Percentiles rank a stretch among this genome's conserved stretches.
These are phyloP conservation scores for Penaeus monodon DNA, from an alignment of 2,888 invertebrate species.

Conservation along the genomic window DNA sequence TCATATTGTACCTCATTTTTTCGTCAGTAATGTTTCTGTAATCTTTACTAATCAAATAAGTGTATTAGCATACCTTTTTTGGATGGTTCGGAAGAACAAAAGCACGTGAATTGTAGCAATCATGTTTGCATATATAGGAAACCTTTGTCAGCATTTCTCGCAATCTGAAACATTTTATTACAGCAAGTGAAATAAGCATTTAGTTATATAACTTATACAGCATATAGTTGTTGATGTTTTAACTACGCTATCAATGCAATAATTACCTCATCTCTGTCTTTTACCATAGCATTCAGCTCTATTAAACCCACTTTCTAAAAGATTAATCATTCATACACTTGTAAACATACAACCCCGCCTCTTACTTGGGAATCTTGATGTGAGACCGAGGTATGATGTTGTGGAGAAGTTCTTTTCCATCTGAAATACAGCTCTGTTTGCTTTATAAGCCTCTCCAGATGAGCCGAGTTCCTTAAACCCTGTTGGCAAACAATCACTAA, in stretches of 20 bases:
- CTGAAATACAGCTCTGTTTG: conserved; percentile 70
- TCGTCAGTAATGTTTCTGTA: not conserved
- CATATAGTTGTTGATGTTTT: not conserved
- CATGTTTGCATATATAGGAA: conserved; percentile 38
- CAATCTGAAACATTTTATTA: conserved; percentile 20
- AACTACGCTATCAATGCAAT: not conserved
- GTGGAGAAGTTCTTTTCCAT: conserved; percentile 64
- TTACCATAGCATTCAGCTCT: not conserved
- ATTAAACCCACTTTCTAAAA: conserved; percentile 13
- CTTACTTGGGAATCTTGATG: conserved; percentile 32
- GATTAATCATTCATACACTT: too few relatives aligned
- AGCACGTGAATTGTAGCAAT: conserved; percentile 46
- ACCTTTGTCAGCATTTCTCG: conserved; percentile 33
- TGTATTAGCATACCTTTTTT: conserved; percentile 29
- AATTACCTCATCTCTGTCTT: not conserved
- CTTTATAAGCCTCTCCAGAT: conserved; percentile 74
- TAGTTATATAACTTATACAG: not conserved
- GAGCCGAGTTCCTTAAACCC: conserved; percentile 74
- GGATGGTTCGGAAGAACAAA: conserved; percentile 54
- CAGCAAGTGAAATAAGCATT: not conserved
- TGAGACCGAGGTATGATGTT: conserved; percentile 37
- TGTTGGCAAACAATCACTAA: not conserved
- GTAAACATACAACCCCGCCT: too few relatives aligned
- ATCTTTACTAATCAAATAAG: too few relatives aligned
- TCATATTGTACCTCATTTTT: not conserved